Percentiles rank a stretch among this genome's conserved stretches.
Evolutionary conservation across 2,797 vertebrate genomes (phyloP).

Genomic region (Pseudomugil tenellus): DNA sequence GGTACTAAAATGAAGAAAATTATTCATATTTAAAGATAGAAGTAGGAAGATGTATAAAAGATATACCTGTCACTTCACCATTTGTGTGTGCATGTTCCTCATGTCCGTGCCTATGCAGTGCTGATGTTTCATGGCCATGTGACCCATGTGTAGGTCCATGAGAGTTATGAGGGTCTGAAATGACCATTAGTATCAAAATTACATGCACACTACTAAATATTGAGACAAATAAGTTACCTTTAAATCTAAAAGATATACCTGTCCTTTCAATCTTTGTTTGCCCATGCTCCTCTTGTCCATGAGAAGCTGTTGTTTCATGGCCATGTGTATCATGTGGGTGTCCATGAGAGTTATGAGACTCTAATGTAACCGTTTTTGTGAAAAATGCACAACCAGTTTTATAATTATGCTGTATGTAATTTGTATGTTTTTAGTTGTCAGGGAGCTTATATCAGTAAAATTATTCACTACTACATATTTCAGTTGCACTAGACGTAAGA

Average conservation of each 20-base stretch:
- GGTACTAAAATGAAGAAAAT: too few relatives aligned
- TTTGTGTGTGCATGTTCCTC: constrained; percentile 12
- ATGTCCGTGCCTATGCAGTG: constrained; percentile 9
- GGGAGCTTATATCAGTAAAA: too few relatives aligned
- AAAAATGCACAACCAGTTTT: not conserved
- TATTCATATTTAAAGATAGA: too few relatives aligned
- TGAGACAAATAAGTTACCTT: not conserved
- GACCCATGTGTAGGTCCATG: constrained; percentile 4
- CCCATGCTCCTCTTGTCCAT: not conserved
- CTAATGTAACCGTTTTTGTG: constrained; percentile 6
- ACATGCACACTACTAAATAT: too few relatives aligned
- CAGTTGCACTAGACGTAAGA: not conserved
- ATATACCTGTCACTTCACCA: constrained; percentile 35
- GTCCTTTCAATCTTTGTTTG: not conserved
- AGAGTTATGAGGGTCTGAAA: constrained; percentile 10
- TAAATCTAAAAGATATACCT: not conserved
- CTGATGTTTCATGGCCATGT: not conserved
- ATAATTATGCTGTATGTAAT: not conserved
- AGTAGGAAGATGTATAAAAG: too few relatives aligned
- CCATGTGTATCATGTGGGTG: not conserved
- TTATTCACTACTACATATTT: not conserved
- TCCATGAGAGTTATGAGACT: not conserved
- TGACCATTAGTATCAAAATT: not conserved
- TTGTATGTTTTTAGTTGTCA: not conserved
- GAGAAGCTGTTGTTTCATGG: not conserved